Percentiles rank a stretch among this genome's conserved stretches.
These are phyloP conservation scores for Cladorhizidae sp. DNA, from an alignment of 37 sponge, comb jelly and placozoan genomes.

Conservation along the genomic window DNA sequence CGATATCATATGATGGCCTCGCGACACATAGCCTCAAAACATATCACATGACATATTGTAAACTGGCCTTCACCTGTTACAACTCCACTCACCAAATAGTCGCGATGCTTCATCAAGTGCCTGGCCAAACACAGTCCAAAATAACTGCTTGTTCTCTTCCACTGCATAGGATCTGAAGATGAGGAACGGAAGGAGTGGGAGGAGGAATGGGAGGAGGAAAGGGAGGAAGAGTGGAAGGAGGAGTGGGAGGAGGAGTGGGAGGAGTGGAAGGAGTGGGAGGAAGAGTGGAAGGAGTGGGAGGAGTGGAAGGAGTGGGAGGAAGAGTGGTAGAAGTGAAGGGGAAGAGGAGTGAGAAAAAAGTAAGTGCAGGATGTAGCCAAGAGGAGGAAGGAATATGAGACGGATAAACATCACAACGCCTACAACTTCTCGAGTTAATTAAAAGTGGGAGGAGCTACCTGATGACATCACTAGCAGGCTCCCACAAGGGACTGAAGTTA, in stretches of 20 bases:
- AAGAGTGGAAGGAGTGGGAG: no score
- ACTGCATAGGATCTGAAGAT: slow-evolving; percentile 59
- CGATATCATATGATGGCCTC: not conserved
- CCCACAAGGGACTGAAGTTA: slow-evolving; percentile 90
- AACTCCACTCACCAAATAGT: slow-evolving; percentile 19
- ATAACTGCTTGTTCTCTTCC: slow-evolving; percentile 55
- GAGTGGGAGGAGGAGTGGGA: no score
- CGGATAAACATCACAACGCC: no score
- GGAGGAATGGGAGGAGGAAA: not conserved
- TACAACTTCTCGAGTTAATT: not conserved
- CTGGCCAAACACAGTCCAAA: slow-evolving; percentile 77
- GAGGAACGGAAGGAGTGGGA: not conserved
- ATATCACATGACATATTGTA: not conserved
- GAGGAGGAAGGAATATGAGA: no score
- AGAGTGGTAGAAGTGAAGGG: no score
- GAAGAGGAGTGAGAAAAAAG: no score
- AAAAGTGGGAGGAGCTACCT: slow-evolving; percentile 23
- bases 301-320: no score
- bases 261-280: no score
- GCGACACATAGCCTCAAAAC: not conserved
- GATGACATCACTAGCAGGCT: slow-evolving; percentile 59
- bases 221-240: no score
- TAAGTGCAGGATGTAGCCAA: not conserved
- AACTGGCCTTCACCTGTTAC: not conserved
- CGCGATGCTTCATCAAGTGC: slow-evolving; percentile 31